phyloP scores from a whole-genome alignment of 2,113 vertebrate genomes.

The Syngnathus scovelli region DNA sequence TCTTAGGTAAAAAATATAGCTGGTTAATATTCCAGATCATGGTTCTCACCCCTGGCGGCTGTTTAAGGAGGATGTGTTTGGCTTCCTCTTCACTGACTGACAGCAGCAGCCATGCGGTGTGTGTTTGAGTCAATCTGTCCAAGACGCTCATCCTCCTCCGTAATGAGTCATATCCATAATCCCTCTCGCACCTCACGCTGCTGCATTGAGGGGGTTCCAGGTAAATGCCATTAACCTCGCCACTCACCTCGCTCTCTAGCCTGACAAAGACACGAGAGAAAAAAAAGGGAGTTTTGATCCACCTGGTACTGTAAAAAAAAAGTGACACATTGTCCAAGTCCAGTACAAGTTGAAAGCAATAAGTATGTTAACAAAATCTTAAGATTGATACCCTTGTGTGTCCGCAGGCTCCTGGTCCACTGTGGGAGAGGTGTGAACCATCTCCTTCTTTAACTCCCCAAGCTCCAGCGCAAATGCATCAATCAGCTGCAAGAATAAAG shows the following conservation, averaged over 20 bases:
- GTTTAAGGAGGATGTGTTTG: slow-evolving; percentile 69
- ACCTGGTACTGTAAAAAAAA: neutral
- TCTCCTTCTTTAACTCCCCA: slow-evolving; percentile 88
- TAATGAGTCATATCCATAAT: slow-evolving; percentile 85
- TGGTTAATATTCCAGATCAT: neutral
- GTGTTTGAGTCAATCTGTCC: slow-evolving; percentile 84
- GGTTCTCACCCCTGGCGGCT: slow-evolving; percentile 82
- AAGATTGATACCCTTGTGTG: slow-evolving; percentile 38
- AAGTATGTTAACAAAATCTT: neutral
- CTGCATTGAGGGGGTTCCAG: slow-evolving; percentile 57
- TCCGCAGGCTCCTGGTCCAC: slow-evolving; percentile 44
- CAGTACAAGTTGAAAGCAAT: neutral
- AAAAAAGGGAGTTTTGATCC: slow-evolving; percentile 8
- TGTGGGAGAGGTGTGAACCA: slow-evolving; percentile 77
- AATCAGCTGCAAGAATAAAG: slow-evolving; percentile 75
- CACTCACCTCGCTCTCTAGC: slow-evolving; percentile 73
- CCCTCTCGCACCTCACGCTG: slow-evolving; percentile 65
- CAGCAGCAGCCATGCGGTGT: slow-evolving; percentile 87
- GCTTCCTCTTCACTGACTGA: slow-evolving; percentile 79
- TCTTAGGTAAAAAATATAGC: neutral
- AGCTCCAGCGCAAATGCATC: slow-evolving; percentile 88
- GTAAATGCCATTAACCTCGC: slow-evolving; percentile 71
- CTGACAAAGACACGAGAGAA: slow-evolving; percentile 51
- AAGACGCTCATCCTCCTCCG: slow-evolving; percentile 83
- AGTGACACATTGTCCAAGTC: neutral